A percentile compares a stretch with the other conserved stretches of the same genome.
These are phyloP conservation scores for Verasper variegatus DNA, from an alignment of 2,113 vertebrate genomes.

Conservation along the genomic window DNA sequence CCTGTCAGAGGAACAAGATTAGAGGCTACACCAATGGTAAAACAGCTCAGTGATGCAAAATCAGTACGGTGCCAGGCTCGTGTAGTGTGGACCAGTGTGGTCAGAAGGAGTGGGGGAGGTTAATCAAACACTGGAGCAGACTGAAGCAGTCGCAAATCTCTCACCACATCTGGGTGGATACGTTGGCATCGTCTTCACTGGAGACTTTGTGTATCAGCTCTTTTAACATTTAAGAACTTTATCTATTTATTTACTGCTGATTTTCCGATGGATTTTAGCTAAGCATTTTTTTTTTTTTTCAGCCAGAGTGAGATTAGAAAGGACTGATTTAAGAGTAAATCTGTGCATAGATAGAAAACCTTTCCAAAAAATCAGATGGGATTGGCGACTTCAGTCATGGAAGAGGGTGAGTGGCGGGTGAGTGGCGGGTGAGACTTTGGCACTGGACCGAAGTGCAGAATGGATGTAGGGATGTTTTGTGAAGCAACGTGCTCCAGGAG, in stretches of 20 bases:
- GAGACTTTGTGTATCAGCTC: not conserved
- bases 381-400: slow-evolving; percentile 58
- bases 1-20: slow-evolving; percentile 77
- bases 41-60: slow-evolving; percentile 62
- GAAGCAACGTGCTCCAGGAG: not conserved
- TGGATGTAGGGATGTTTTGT: slow-evolving; percentile 33
- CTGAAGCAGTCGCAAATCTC: slow-evolving; percentile 62
- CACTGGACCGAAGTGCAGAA: not conserved
- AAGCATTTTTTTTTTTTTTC: slow-evolving; percentile 7
- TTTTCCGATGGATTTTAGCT: slow-evolving; percentile 6
- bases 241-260: not conserved
- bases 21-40: slow-evolving; percentile 65
- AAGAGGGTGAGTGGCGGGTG: slow-evolving; percentile 58
- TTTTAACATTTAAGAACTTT: not conserved
- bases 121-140: slow-evolving; percentile 60
- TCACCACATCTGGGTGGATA: slow-evolving; percentile 67
- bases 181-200: slow-evolving; percentile 43
- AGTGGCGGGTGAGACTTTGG: not conserved
- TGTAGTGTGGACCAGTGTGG: slow-evolving; percentile 48
- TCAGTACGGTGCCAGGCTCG: slow-evolving; percentile 64
- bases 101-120: slow-evolving; percentile 58
- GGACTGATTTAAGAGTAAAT: slow-evolving; percentile 20
- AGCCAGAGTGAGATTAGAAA: slow-evolving; percentile 15
- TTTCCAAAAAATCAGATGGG: slow-evolving; percentile 55
- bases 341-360: slow-evolving; percentile 10